Conservation (phyloP, 2,888 invertebrate species). For the Nomada goodeniana region DNA sequence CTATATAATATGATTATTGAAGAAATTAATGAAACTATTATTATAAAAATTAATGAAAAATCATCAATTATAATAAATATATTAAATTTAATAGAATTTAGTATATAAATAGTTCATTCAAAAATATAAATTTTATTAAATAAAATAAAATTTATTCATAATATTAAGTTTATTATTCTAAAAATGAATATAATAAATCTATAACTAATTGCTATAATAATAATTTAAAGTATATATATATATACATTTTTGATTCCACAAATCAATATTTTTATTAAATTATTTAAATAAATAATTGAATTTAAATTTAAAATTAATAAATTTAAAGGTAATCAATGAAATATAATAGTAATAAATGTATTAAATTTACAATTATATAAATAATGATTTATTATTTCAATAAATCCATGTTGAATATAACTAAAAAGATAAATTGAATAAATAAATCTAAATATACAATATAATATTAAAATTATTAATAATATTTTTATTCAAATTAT, state of each 20-base stretch:
- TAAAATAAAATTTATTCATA: neutral
- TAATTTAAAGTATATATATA: neutral
- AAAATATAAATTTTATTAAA: neutral
- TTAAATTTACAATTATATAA: slow-evolving; percentile 69
- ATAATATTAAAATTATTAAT: slow-evolving; percentile 83
- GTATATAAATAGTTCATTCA: neutral
- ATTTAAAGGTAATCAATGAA: slow-evolving; percentile 89
- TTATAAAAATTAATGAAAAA: slow-evolving; percentile 1
- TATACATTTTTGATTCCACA: slow-evolving; percentile 86
- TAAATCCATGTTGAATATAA: slow-evolving; percentile 87
- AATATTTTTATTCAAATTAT: slow-evolving; percentile 80
- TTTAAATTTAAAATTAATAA: slow-evolving; percentile 85
- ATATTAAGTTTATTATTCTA: neutral
- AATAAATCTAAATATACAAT: slow-evolving; percentile 87
- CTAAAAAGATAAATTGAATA: slow-evolving; percentile 89
- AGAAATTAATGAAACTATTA: slow-evolving; percentile 7
- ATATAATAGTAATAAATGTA: slow-evolving; percentile 75
- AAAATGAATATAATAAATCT: neutral
- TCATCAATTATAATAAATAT: neutral
- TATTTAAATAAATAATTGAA: slow-evolving; percentile 86
- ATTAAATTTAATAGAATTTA: neutral
- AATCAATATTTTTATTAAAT: slow-evolving; percentile 89
- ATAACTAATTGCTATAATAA: neutral
- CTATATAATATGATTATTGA: slow-evolving; percentile 3
- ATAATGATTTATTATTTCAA: slow-evolving; percentile 63